A percentile compares a stretch with the other conserved stretches of the same genome.
These are phyloP conservation scores for Sisor rabdophorus DNA, from an alignment of 2,113 vertebrate species.

Conservation along the genomic window DNA sequence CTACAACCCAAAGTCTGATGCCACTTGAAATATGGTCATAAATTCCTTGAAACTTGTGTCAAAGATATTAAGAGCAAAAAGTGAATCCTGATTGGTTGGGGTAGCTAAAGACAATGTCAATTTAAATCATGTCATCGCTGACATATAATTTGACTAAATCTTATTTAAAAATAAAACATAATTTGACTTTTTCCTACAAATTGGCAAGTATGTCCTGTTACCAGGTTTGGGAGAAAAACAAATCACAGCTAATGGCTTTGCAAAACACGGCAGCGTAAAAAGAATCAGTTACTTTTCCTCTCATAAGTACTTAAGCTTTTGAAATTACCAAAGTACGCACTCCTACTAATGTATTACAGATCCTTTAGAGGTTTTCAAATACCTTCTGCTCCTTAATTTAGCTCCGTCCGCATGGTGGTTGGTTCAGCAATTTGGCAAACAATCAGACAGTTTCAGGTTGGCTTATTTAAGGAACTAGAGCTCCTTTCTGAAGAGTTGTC, in stretches of 20 bases:
- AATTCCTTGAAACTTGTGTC: too few relatives aligned
- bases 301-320: not conserved
- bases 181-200: not conserved
- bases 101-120: not conserved
- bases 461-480: constrained; percentile 10
- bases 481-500: not conserved
- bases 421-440: constrained; percentile 7
- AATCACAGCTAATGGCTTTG: not conserved
- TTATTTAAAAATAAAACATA: too few relatives aligned
- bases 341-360: not conserved
- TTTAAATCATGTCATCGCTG: not conserved
- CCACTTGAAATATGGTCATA: too few relatives aligned
- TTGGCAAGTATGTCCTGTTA: not conserved
- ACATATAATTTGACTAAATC: too few relatives aligned
- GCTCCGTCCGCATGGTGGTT: constrained; percentile 4
- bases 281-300: not conserved
- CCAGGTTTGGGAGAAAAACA: not conserved
- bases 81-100: not conserved
- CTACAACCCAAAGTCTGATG: too few relatives aligned
- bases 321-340: not conserved
- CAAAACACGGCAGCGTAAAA: not conserved
- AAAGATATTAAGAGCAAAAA: not conserved
- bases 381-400: constrained; percentile 5
- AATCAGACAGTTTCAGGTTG: constrained; percentile 22
- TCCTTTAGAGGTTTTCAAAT: constrained; percentile 2